These are phyloP conservation scores for Cottoperca gobio DNA, from an alignment of 2,797 vertebrate genomes.

Conservation along the genomic window DNA sequence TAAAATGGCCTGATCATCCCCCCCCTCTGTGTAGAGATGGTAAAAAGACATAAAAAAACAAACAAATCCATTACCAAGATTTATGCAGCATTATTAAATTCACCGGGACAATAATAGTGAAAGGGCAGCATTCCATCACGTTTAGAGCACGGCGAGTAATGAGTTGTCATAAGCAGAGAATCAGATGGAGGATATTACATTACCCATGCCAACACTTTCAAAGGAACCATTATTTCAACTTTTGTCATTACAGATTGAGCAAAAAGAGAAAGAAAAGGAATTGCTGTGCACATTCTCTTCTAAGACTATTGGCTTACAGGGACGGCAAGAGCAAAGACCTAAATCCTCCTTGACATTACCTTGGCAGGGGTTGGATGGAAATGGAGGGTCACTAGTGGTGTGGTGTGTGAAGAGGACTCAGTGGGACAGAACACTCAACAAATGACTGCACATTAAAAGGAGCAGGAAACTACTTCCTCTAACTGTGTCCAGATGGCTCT, in stretches of 20 bases:
- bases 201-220: constrained; percentile 55
- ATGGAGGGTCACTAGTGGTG: constrained; percentile 41
- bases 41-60: constrained; percentile 73
- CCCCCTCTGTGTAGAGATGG: constrained; percentile 48
- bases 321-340: constrained; percentile 46
- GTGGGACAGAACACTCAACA: constrained; percentile 63
- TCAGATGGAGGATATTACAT: constrained; percentile 66
- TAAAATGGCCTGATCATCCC: constrained; percentile 65
- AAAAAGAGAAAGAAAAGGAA: not conserved
- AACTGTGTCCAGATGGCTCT: constrained; percentile 40
- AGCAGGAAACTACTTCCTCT: constrained; percentile 30
- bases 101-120: constrained; percentile 68
- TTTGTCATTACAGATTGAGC: constrained; percentile 47
- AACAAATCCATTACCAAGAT: constrained; percentile 81
- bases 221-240: constrained; percentile 61
- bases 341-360: constrained; percentile 70
- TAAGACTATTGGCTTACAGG: constrained; percentile 26
- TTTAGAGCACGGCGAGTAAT: constrained; percentile 66
- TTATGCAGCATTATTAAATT: constrained; percentile 76
- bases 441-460: constrained; percentile 60
- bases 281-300: constrained; percentile 28
- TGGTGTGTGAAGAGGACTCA: constrained; percentile 53
- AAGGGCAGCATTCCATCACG: constrained; percentile 77
- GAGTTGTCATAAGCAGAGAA: constrained; percentile 72
- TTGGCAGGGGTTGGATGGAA: constrained; percentile 66